phyloP scores from a whole-genome alignment of 2,113 vertebrate species.

The Lonchura striata region DNA sequence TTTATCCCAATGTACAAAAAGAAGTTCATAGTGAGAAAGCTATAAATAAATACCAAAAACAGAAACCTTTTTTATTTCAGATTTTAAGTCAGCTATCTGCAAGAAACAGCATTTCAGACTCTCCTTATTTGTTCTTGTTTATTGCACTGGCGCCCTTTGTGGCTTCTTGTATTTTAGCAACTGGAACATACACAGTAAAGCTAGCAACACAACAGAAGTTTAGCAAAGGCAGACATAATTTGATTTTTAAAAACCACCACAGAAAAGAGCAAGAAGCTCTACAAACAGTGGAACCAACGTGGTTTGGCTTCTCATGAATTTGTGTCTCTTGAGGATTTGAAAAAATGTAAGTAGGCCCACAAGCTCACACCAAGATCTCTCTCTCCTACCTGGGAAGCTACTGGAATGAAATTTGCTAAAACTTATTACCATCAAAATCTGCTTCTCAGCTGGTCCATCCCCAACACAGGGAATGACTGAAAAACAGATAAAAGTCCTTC shows the following conservation, averaged over 20 bases:
- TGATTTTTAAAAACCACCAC: not conserved
- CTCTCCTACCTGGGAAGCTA: not conserved
- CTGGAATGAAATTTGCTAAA: not conserved
- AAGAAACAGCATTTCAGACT: not conserved
- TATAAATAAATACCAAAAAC: conserved; percentile 9
- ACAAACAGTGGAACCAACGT: not conserved
- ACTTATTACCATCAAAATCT: not conserved
- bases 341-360: not conserved
- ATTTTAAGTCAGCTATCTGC: conserved; percentile 1
- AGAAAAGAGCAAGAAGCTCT: not conserved
- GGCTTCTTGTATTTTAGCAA: conserved; percentile 48
- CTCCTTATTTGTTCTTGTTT: conserved; percentile 54
- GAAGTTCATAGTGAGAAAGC: not conserved
- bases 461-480: not conserved
- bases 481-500: not conserved
- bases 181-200: conserved; percentile 8
- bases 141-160: conserved; percentile 7
- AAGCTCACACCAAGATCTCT: not conserved
- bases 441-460: not conserved
- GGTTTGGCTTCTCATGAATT: not conserved
- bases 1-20: not conserved
- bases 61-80: conserved; percentile 2
- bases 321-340: not conserved
- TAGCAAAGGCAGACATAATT: not conserved
- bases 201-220: conserved; percentile 15